A percentile compares a stretch with the other conserved stretches of the same genome.
phyloP scores from a whole-genome alignment of 92 coral and sea anemone genomes.

The Parazoanthus swiftii region DNA sequence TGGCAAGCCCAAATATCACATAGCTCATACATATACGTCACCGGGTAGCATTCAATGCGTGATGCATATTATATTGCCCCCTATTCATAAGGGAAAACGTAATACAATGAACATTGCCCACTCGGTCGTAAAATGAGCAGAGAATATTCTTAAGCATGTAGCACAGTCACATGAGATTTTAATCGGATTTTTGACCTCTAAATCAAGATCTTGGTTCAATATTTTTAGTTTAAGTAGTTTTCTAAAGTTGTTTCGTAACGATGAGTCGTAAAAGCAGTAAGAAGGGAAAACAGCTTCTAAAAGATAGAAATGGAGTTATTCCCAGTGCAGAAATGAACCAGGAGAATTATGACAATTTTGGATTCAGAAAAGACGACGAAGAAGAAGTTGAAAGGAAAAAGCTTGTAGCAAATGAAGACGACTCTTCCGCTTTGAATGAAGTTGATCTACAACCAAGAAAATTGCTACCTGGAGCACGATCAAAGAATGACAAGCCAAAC shows the following conservation, averaged over 20 bases:
- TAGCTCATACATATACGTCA: conserved; percentile 13
- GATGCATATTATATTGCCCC: conserved; percentile 23
- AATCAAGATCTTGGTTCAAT: conserved; percentile 1
- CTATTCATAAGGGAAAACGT: neutral
- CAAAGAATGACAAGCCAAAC: neutral
- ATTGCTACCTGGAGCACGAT: neutral
- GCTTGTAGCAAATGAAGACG: conserved; percentile 4
- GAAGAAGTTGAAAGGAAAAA: neutral
- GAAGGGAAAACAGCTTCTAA: neutral
- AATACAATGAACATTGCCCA: conserved; percentile 15
- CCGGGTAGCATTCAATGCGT: conserved; percentile 5
- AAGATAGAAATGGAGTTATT: neutral
- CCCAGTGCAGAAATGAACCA: neutral
- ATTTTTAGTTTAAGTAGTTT: neutral
- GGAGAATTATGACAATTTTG: neutral
- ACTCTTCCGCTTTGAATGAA: neutral
- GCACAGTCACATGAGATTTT: neutral
- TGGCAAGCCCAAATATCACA: conserved; percentile 26
- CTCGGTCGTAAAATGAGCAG: conserved; percentile 39
- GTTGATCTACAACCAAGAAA: neutral
- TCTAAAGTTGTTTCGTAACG: neutral
- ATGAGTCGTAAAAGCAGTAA: conserved; percentile 23
- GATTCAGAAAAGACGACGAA: conserved; percentile 12
- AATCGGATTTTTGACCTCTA: neutral
- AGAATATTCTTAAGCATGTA: conserved; percentile 21